These are phyloP conservation scores for Hirtodrosophila histrioides DNA, from an alignment of 2,888 invertebrate species.

Conservation along the genomic window DNA sequence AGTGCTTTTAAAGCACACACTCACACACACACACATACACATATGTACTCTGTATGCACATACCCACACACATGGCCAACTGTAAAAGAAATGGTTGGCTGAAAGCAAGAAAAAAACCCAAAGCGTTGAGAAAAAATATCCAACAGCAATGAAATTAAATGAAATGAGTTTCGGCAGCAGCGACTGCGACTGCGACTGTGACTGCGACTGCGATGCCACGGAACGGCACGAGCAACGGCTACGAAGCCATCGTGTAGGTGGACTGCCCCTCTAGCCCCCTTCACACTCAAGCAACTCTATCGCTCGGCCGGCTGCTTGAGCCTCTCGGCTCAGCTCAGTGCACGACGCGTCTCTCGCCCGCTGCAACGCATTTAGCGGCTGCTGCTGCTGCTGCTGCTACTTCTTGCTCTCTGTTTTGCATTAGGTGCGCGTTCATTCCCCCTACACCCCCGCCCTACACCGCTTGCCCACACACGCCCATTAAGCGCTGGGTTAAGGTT, in stretches of 20 bases:
- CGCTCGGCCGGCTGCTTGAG: constrained; percentile 13
- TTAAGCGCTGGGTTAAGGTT: constrained; percentile 61
- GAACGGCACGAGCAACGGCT: constrained; percentile 38
- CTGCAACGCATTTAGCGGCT: constrained; percentile 49
- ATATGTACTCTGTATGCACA: constrained; percentile 8
- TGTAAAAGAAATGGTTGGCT: constrained; percentile 65
- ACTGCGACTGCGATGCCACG: constrained; percentile 32
- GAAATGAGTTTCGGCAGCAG: constrained; percentile 60
- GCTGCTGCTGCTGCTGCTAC: constrained; percentile 17
- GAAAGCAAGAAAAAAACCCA: constrained; percentile 43
- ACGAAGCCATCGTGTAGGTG: constrained; percentile 59
- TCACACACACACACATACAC: constrained; percentile 12
- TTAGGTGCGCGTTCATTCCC: constrained; percentile 44
- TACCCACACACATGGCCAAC: constrained; percentile 42
- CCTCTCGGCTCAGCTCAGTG: constrained; percentile 41
- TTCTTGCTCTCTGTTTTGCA: constrained; percentile 55
- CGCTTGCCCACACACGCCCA: constrained; percentile 14
- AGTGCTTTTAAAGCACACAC: constrained; percentile 24
- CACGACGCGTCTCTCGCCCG: constrained; percentile 44
- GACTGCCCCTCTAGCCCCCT: constrained; percentile 5
- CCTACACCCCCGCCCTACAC: not conserved
- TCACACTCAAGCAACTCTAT: constrained; percentile 5
- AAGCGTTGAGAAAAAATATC: constrained; percentile 45
- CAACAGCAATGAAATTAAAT: constrained; percentile 61
- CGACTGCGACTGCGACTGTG: constrained; percentile 24